These are phyloP conservation scores for Neoascia interrupta DNA, from an alignment of 2,888 invertebrate genomes.

Conservation along the genomic window DNA sequence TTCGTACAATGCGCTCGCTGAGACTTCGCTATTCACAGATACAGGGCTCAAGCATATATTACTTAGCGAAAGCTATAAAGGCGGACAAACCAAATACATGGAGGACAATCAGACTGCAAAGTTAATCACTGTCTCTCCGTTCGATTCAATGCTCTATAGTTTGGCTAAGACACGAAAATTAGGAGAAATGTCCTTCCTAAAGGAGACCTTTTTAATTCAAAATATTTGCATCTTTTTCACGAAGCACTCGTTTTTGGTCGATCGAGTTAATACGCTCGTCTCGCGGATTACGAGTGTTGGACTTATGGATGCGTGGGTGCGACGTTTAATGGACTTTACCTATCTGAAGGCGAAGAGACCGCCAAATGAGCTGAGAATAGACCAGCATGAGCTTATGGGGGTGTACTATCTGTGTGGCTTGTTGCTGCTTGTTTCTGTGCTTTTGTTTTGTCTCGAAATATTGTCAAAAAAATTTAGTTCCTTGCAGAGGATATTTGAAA, in stretches of 20 bases:
- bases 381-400: conserved; percentile 20
- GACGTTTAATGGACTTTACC: conserved; percentile 16
- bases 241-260: conserved; percentile 73
- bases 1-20: conserved; percentile 39
- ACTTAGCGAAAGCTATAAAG: conserved; percentile 42
- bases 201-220: conserved; percentile 7
- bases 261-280: conserved; percentile 72
- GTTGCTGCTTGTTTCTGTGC: too few species aligned
- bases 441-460: conserved; percentile 41
- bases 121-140: conserved; percentile 57
- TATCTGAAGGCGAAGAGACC: background rate
- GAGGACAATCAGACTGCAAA: conserved; percentile 37
- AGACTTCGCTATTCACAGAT: conserved; percentile 45
- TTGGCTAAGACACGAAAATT: conserved; percentile 18
- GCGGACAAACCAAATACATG: too few species aligned
- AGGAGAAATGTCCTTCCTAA: conserved; percentile 18
- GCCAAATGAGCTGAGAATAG: background rate
- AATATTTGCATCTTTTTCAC: conserved; percentile 70
- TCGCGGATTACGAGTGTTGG: conserved; percentile 71
- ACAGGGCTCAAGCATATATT: conserved; percentile 7
- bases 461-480: too few species aligned
- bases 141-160: conserved; percentile 65
- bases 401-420: too few species aligned
- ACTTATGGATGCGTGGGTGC: conserved; percentile 70
- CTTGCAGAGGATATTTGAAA: too few species aligned